A percentile compares a stretch with the other conserved stretches of the same genome.
phyloP scores from a whole-genome alignment of 1,140 invertebrate genomes.

The Drepana arcuata region DNA sequence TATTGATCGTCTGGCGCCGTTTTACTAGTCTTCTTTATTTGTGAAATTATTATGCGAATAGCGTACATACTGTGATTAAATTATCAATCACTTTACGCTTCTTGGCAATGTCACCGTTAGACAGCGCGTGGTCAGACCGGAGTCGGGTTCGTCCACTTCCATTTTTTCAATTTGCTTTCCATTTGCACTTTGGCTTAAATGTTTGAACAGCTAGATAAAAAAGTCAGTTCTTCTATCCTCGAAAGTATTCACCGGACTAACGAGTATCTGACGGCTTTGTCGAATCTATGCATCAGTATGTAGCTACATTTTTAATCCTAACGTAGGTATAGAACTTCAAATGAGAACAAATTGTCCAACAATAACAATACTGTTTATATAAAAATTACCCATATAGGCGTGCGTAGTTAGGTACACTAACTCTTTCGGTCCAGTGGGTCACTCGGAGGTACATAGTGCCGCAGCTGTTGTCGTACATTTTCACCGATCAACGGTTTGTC shows the following conservation, averaged over 20 bases:
- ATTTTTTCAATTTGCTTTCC: conserved; percentile 39
- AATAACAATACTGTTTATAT: background rate
- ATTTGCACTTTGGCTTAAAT: conserved; percentile 18
- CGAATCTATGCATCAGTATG: background rate
- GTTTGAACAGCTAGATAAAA: conserved; percentile 19
- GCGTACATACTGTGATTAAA: background rate
- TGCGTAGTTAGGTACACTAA: conserved; percentile 8
- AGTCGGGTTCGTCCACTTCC: conserved; percentile 23
- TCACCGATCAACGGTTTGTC: too few relatives aligned
- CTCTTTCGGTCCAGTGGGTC: conserved; percentile 16
- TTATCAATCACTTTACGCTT: background rate
- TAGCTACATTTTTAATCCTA: background rate
- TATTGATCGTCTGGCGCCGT: too few relatives aligned
- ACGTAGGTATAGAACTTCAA: background rate
- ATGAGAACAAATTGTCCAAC: background rate
- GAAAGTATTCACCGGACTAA: background rate
- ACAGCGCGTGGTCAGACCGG: conserved; percentile 10
- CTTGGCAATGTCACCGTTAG: background rate
- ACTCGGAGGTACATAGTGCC: conserved; percentile 8
- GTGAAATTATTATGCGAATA: background rate
- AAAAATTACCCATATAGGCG: background rate
- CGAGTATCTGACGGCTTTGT: background rate
- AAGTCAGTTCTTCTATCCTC: conserved; percentile 3
- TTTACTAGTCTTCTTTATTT: background rate
- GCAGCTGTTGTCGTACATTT: too few relatives aligned